Percentiles rank a stretch among this genome's conserved stretches.
phyloP scores from a whole-genome alignment of 2,113 vertebrate species.

The Pachypanchax playfairii region DNA sequence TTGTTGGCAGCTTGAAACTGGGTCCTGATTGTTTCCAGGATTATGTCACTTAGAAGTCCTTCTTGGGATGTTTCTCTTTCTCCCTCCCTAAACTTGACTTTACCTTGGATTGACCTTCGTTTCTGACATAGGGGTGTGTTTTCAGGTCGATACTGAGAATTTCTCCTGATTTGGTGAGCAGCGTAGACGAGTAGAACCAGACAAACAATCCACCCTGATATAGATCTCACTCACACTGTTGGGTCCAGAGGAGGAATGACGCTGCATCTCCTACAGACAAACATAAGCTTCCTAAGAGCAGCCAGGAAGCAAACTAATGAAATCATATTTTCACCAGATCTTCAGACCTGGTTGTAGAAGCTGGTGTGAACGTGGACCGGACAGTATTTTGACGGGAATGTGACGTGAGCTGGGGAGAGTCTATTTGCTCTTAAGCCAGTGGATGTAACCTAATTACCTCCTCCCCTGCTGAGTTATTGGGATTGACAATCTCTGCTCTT shows the following conservation, averaged over 20 bases:
- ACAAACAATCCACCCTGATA: constrained; percentile 57
- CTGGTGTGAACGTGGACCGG: constrained; percentile 20
- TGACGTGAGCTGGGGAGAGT: background rate
- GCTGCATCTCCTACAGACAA: constrained; percentile 45
- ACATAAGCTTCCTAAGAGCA: constrained; percentile 34
- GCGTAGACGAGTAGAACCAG: constrained; percentile 64
- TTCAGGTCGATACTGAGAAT: constrained; percentile 60
- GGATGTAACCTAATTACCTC: constrained; percentile 33
- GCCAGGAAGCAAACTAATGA: constrained; percentile 41
- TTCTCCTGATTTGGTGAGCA: constrained; percentile 45
- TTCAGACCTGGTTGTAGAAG: constrained; percentile 27
- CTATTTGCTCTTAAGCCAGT: constrained; percentile 11
- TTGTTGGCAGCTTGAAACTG: background rate
- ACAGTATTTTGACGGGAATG: constrained; percentile 6
- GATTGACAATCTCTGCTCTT: constrained; percentile 40
- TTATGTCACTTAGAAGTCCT: constrained; percentile 9
- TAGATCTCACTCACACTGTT: constrained; percentile 66
- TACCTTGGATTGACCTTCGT: constrained; percentile 59
- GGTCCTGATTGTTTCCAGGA: constrained; percentile 8
- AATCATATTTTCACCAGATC: constrained; percentile 46
- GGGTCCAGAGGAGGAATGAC: constrained; percentile 67
- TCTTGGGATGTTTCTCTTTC: background rate
- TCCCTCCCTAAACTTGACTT: constrained; percentile 27
- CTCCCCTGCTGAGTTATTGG: constrained; percentile 61
- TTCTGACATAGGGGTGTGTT: constrained; percentile 17